Evolutionary conservation across 2,888 invertebrate genomes (phyloP).

Genomic region (Sipha maydis): DNA sequence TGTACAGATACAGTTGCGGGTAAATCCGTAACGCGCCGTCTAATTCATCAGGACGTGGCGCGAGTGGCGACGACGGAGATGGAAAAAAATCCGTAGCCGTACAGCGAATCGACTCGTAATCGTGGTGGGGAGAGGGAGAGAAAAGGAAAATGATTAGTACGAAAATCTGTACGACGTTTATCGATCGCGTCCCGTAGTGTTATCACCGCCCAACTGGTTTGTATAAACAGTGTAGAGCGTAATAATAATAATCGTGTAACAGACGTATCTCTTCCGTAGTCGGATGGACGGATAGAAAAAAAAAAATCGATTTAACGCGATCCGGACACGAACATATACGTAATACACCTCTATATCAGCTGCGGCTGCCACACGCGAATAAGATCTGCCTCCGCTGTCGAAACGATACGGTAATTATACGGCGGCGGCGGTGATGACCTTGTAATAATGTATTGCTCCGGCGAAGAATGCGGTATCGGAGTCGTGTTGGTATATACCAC

Average conservation of each 20-base stretch:
- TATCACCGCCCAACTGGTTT: too few relatives aligned
- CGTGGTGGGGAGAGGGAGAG: too few relatives aligned
- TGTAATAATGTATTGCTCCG: slow-evolving; percentile 45
- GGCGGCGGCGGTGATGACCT: slow-evolving; percentile 29
- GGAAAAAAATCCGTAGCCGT: not conserved
- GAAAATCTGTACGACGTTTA: not conserved
- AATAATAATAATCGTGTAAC: too few relatives aligned
- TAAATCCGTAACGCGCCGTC: not conserved
- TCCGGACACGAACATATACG: not conserved
- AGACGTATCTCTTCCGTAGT: not conserved
- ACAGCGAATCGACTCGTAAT: not conserved
- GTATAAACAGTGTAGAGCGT: too few relatives aligned
- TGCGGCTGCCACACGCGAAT: slow-evolving; percentile 7
- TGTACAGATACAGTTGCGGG: not conserved
- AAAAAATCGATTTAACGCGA: not conserved
- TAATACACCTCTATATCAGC: not conserved
- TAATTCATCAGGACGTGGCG: not conserved
- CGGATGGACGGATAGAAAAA: not conserved
- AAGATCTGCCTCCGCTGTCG: not conserved
- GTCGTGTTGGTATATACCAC: not conserved
- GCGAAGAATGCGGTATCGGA: slow-evolving; percentile 39
- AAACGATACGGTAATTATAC: slow-evolving; percentile 34
- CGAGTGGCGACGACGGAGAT: not conserved
- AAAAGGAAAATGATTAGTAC: not conserved
- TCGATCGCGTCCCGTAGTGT: not conserved